Conservation (phyloP, 2,797 vertebrate species). For the Todus mexicanus region DNA sequence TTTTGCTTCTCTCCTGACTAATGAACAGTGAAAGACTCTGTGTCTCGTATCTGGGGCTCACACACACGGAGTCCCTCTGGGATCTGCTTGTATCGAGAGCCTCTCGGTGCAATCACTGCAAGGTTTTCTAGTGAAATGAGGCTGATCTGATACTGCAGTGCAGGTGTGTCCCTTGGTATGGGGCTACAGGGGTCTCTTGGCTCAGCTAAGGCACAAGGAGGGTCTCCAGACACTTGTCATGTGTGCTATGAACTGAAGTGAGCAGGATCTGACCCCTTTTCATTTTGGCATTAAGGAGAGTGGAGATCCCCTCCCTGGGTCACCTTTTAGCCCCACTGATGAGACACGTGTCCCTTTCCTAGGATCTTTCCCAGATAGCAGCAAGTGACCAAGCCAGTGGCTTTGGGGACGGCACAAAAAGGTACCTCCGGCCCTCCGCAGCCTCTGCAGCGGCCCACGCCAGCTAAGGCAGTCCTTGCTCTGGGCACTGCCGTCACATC, state of each 20-base stretch:
- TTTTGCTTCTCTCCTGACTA: background rate
- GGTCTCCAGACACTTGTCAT: background rate
- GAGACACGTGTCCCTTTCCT: background rate
- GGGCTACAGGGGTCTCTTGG: background rate
- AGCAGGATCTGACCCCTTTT: background rate
- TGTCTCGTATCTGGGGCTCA: background rate
- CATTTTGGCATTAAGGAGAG: background rate
- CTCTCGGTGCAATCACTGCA: background rate
- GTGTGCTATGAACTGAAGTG: rapidly evolving
- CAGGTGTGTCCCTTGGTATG: rapidly evolving
- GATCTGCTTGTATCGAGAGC: background rate
- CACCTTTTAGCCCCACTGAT: background rate
- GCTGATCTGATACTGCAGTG: background rate
- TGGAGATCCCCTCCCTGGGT: background rate
- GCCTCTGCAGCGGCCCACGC: rapidly evolving
- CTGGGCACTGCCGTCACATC: background rate
- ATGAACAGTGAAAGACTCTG: background rate
- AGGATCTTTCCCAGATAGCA: rapidly evolving
- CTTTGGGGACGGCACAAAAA: background rate
- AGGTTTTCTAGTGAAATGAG: background rate
- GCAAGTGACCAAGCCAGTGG: rapidly evolving
- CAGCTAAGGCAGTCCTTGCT: background rate
- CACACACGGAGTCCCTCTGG: background rate
- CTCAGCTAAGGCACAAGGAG: background rate
- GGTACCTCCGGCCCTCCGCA: rapidly evolving